Percentiles rank a stretch among this genome's conserved stretches.
Evolutionary conservation across 2,888 invertebrate species (phyloP).

Genomic region (Leucophora obtusa): DNA sequence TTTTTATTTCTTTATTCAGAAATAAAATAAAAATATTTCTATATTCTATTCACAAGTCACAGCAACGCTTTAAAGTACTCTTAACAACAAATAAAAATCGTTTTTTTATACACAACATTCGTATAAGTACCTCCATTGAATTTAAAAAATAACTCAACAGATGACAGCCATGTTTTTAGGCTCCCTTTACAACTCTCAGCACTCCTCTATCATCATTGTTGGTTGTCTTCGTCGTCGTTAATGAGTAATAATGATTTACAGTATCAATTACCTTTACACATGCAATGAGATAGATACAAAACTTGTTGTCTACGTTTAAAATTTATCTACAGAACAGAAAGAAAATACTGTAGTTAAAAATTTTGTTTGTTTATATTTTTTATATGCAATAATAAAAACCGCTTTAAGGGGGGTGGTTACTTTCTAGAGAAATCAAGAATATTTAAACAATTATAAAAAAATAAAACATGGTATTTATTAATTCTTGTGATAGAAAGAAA

Average conservation of each 20-base stretch:
- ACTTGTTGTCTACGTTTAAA: not conserved
- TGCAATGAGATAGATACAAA: conserved; percentile 15
- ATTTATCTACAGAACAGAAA: not conserved
- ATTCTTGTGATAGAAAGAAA: no score
- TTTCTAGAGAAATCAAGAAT: no score
- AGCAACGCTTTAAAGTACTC: no score
- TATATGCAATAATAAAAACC: no score
- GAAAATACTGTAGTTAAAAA: not conserved
- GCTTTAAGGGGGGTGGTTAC: no score
- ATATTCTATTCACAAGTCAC: no score
- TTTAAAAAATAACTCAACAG: conserved; percentile 41
- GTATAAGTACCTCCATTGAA: not conserved
- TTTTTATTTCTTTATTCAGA: no score
- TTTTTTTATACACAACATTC: not conserved
- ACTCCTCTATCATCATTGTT: not conserved
- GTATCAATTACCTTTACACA: conserved; percentile 37
- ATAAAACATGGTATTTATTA: no score
- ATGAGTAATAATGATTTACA: conserved; percentile 37
- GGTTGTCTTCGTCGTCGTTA: not conserved
- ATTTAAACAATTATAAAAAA: no score
- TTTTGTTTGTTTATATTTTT: conserved; percentile 2
- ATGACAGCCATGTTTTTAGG: conserved; percentile 53
- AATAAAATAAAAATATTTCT: no score
- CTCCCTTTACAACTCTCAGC: conserved; percentile 13
- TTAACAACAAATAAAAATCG: not conserved